A percentile compares a stretch with the other conserved stretches of the same genome.
Evolutionary conservation across 35 echinoderm and acorn worm genomes (phyloP).

Genomic region (Anneissia japonica): DNA sequence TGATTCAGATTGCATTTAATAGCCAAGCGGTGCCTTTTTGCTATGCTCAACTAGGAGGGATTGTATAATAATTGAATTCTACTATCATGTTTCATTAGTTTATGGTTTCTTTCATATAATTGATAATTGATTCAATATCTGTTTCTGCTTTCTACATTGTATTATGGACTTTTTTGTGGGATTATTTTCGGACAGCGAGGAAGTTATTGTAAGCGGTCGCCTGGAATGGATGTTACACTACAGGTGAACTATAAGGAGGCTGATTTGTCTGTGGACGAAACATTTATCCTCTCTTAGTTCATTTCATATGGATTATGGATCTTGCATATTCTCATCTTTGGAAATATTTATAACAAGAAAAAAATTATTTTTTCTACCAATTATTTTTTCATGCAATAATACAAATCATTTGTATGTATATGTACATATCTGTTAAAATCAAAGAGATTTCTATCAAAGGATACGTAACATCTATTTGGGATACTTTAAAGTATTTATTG

Average conservation of each 20-base stretch:
- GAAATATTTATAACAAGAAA: constrained; percentile 4
- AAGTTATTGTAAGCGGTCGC: neutral
- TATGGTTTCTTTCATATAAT: neutral
- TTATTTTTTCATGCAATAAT: neutral
- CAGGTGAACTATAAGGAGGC: neutral
- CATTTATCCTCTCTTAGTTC: neutral
- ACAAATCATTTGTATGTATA: neutral
- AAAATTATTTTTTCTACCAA: constrained; percentile 4
- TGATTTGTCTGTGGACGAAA: neutral
- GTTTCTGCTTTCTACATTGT: neutral
- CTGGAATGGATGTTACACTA: neutral
- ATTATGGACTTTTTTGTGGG: neutral
- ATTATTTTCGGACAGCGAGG: neutral
- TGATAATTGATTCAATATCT: neutral
- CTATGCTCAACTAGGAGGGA: too few relatives aligned
- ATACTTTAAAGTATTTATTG: neutral
- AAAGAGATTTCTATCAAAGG: neutral
- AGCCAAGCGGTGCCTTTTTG: neutral
- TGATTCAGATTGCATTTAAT: neutral
- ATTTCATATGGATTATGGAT: neutral
- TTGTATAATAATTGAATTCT: neutral
- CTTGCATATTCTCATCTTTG: neutral
- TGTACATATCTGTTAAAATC: neutral
- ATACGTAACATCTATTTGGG: neutral
- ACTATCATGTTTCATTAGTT: neutral